Evolutionary conservation across 2,888 invertebrate genomes (phyloP), one percentile per base, ranked within the genome.

Genomic region (Caenorhabditis angaria): DNA sequence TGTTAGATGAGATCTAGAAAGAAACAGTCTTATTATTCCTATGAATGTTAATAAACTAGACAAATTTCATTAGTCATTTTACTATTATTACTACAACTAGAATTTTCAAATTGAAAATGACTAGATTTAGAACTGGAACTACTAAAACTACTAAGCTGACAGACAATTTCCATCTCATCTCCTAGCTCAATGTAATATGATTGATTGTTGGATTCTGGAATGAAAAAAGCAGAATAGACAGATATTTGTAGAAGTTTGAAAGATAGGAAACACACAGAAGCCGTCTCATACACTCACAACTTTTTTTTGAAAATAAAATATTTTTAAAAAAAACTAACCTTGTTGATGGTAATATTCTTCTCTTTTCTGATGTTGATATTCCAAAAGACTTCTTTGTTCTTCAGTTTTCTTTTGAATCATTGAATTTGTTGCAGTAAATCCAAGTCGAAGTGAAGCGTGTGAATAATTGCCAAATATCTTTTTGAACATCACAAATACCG

Each of bases 401-500:
- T 27, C 20, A 20, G 20, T 10, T 63, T 32, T 35, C n/a, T 18
- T 56, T n/a, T 63, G 25, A 25, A 35, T 35, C 10, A 61, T 20
- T 24, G 51, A 28, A 2, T n/a, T 18, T 60, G 41, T 18, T 12
- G 41, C 41, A 41, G 3, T 6, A 3, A 14, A 18, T 12, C 59
- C 63, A 53, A 76, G 57, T 54, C 61, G 58, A 61, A 72, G 56
- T 41, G 67, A 61, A 2, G 77, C 73, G 65, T 74, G 77, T 27
- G 54, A 61, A 41, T 68, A 77, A 51, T 74, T 77, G 27, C 77
- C 77, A 41, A 66, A 74, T n/a, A 77, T 62, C 61, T 54, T 67
- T 58, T 70, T 66, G 67, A 69, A 74, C 63, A 73, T 57, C 53
- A 73, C 65, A 68, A 69, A 77, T 51, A 74, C 73, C 58, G 67